Base-by-base conservation (phyloP, 2,113 vertebrate species). In the Lagenorhynchus albirostris region DNA sequence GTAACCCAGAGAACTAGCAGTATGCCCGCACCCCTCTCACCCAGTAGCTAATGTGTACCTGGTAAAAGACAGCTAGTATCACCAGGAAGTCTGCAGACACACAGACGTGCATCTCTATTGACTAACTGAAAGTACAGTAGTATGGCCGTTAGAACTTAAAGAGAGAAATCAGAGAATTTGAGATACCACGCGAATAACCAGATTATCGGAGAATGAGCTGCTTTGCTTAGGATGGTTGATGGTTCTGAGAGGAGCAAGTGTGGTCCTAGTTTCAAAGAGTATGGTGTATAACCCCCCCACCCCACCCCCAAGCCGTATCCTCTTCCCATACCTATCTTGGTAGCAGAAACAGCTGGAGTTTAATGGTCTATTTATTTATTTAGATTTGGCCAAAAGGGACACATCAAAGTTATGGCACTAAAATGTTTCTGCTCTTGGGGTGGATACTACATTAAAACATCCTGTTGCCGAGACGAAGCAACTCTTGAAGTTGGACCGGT, bases 261-360 rank as follows among this genome's bases (percentile, higher is more conserved):
- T 31, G 83, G 74, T 50, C 73, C 47, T 29, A 0, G 10, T 70
- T 60, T 80, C 33, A 50, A 36, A 67, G 47, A 44, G 6, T 29
- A 7, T 29, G 50, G 18, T 18, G 17, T 33, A 38, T 38, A 33
- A 33, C 33, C 41, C 15, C 5, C 11, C 4, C 5, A 20, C 23
- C 50, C 38, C 7, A 2, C 5, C 33, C 8, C 50, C 33, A 38
- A 44, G 1, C 36, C 44, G 6, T 23, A 4, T 15, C 1, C 14
- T n/a, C 33, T 38, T n/a, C 63, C 60, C 23, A 17, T n/a, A n/a
- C 14, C 36, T 21, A 31, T 25, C 12, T 68, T 60, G 50, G 50
- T n/a, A 21, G 67, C 3, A 74, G 44, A 83, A 83, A 83, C 36
- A 65, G 71, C 31, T 55, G 62, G 38, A 47, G 21, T 36, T 47